Conservation (phyloP, 2,888 invertebrate genomes). For the Drosophila vallismaia region DNA sequence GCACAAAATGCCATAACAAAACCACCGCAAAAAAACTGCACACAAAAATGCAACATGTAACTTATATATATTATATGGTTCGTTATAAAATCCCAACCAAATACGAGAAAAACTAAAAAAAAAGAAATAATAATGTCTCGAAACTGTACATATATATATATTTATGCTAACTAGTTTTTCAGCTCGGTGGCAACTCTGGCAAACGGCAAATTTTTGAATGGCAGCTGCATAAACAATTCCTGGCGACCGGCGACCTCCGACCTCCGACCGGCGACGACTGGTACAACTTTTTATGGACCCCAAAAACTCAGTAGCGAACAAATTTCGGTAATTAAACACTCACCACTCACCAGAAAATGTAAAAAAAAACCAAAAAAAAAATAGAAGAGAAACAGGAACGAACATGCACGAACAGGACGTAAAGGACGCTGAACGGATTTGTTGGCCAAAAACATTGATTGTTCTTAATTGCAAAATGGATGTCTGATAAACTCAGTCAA, state of each 20-base stretch:
- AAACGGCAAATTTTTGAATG: constrained; percentile 15
- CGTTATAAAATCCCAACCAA: background rate
- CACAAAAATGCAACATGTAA: constrained; percentile 8
- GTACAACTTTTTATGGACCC: constrained; percentile 20
- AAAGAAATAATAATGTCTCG: too few species aligned
- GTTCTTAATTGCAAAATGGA: constrained; percentile 35
- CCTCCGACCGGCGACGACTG: too few species aligned
- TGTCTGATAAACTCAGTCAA: constrained; percentile 32
- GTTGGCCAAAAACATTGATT: constrained; percentile 36
- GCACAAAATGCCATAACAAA: constrained; percentile 40
- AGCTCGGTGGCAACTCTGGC: constrained; percentile 19
- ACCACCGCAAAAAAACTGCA: constrained; percentile 23
- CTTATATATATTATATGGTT: constrained; percentile 3
- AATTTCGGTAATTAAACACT: constrained; percentile 42
- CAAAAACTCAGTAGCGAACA: constrained; percentile 23
- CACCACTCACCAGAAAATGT: constrained; percentile 2
- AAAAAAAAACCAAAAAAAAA: background rate
- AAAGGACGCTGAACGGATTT: constrained; percentile 10
- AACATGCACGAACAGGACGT: background rate
- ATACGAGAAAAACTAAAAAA: constrained; percentile 7
- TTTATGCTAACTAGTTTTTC: constrained; percentile 43
- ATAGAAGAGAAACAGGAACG: background rate
- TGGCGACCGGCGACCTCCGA: constrained; percentile 16
- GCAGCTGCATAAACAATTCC: constrained; percentile 65
- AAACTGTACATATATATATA: constrained; percentile 6